These are phyloP conservation scores for Rhinoderma darwinii DNA, from an alignment of 2,113 vertebrate species.

Conservation along the genomic window DNA sequence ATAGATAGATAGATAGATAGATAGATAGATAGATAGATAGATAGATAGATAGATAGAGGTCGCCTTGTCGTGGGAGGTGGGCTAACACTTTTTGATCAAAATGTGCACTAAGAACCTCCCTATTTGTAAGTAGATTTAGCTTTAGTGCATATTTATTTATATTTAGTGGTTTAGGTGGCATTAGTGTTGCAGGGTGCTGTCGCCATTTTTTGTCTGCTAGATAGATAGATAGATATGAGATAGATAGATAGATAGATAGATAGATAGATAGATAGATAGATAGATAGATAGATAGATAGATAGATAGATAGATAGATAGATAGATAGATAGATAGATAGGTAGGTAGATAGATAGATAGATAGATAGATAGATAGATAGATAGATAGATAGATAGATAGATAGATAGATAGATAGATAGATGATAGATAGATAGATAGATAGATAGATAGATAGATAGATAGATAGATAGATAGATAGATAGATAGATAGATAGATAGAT, in stretches of 20 bases:
- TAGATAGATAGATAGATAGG: background rate
- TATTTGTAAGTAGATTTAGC: no score
- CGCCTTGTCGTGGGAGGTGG: no score
- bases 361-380: constrained; percentile 8
- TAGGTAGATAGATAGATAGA: constrained; percentile 16
- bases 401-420: constrained; percentile 16
- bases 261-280: constrained; percentile 11
- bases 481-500: constrained; percentile 19
- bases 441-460: constrained; percentile 22
- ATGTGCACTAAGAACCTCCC: no score
- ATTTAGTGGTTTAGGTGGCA: no score
- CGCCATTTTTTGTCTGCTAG: no score
- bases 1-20: constrained; percentile 8
- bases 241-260: constrained; percentile 17
- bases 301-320: constrained; percentile 22
- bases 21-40: no score
- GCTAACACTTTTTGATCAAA: no score
- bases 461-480: background rate
- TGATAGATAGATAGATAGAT: constrained; percentile 9
- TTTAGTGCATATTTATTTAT: no score
- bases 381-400: constrained; percentile 14
- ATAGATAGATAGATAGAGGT: no score
- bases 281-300: constrained; percentile 11
- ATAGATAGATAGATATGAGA: background rate
- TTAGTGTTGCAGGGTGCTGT: no score